phyloP scores from a whole-genome alignment of 2,797 vertebrate species.

The Hippopotamyrus pictus region DNA sequence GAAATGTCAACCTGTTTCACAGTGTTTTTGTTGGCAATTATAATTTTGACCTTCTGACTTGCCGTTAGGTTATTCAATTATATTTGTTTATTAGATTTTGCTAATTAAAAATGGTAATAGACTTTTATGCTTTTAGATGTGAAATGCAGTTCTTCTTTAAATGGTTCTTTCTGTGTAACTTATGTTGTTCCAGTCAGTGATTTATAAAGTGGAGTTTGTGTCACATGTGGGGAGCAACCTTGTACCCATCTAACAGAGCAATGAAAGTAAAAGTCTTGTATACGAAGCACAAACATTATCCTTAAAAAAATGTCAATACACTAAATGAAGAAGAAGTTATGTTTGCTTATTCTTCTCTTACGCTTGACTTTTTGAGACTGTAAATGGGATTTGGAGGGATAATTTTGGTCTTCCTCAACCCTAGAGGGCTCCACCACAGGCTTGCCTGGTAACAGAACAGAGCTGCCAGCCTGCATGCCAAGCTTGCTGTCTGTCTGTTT shows the following conservation, averaged over 20 bases:
- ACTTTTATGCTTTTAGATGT: background rate
- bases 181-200: background rate
- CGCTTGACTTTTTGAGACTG: background rate
- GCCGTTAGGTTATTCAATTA: constrained; percentile 34
- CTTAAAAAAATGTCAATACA: background rate
- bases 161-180: background rate
- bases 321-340: background rate
- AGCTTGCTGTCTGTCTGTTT: constrained; percentile 25
- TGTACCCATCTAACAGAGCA: background rate
- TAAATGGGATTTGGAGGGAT: background rate
- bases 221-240: background rate
- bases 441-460: background rate
- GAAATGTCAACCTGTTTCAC: constrained; percentile 54
- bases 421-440: background rate
- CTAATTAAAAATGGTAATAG: background rate
- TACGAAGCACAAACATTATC: background rate
- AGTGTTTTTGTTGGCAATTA: constrained; percentile 34
- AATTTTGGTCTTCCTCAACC: background rate
- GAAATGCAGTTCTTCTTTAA: constrained; percentile 1
- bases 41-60: constrained; percentile 28
- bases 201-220: background rate
- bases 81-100: constrained; percentile 28
- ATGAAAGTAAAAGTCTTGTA: background rate
- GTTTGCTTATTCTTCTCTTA: background rate
- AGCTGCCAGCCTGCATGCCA: background rate